phyloP scores from a whole-genome alignment of 2,113 vertebrate species.

The Psettodes erumei region DNA sequence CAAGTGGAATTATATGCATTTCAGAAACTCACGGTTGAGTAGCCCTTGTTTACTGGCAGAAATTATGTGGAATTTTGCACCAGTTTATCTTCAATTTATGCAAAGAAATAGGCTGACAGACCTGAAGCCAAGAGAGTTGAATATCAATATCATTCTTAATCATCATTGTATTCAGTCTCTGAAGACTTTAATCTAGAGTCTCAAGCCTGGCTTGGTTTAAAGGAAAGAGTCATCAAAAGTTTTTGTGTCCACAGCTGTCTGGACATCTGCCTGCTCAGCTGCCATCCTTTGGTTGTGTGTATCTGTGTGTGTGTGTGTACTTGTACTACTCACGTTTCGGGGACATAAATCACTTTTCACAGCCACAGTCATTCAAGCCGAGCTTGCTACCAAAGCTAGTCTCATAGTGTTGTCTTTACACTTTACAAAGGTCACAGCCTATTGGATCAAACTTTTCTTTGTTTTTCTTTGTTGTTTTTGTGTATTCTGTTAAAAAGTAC shows the following conservation, averaged over 20 bases:
- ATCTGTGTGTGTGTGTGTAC: background rate
- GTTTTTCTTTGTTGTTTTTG: background rate
- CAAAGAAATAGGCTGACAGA: background rate
- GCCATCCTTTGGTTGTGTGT: constrained; percentile 16
- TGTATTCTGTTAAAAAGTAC: too few relatives aligned
- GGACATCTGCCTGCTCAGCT: constrained; percentile 67
- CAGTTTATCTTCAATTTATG: constrained; percentile 1
- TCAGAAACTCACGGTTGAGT: constrained; percentile 25
- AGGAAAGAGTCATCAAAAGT: constrained; percentile 38
- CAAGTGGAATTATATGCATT: constrained; percentile 51
- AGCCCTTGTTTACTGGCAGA: constrained; percentile 48
- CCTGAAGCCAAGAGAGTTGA: constrained; percentile 36
- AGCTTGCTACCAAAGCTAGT: constrained; percentile 6
- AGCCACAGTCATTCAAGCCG: background rate
- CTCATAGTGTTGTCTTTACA: constrained; percentile 16
- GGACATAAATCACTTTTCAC: constrained; percentile 10
- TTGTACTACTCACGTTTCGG: too few relatives aligned
- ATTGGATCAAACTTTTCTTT: background rate
- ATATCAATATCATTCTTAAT: constrained; percentile 47
- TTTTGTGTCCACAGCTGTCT: constrained; percentile 61
- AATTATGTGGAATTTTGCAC: constrained; percentile 13
- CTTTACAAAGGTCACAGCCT: background rate
- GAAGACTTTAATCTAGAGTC: constrained; percentile 26
- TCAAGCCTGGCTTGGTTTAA: constrained; percentile 28
- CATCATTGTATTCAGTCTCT: constrained; percentile 25